Evolutionary conservation across 2,113 vertebrate species (phyloP).

Genomic region (Diphyllodes magnificus): DNA sequence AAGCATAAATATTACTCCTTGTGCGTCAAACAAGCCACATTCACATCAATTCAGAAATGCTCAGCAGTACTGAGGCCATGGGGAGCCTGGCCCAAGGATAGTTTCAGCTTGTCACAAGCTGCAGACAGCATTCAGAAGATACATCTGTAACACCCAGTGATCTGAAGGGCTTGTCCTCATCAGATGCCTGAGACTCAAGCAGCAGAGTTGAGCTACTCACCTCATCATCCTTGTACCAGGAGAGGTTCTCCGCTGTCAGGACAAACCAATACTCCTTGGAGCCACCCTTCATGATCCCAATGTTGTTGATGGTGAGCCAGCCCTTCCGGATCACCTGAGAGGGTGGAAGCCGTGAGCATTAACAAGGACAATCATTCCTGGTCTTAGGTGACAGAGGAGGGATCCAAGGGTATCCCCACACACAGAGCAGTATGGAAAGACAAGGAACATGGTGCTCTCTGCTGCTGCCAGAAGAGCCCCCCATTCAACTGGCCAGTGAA

Average conservation of each 20-base stretch:
- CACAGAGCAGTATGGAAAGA: constrained; percentile 1
- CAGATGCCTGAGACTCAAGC: not conserved
- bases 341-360: not conserved
- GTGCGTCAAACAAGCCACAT: not conserved
- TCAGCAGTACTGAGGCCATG: not conserved
- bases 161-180: not conserved
- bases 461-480: constrained; percentile 43
- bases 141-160: not conserved
- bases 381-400: not conserved
- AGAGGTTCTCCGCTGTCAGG: constrained; percentile 92
- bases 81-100: not conserved
- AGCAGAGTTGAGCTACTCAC: constrained; percentile 67
- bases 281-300: constrained; percentile 98
- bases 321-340: constrained; percentile 97
- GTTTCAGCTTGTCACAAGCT: not conserved
- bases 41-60: not conserved
- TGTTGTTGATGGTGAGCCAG: constrained; percentile 99
- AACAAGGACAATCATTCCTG: not conserved
- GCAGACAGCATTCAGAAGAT: not conserved
- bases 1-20: not conserved
- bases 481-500: not conserved
- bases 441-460: constrained; percentile 26
- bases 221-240: constrained; percentile 99
- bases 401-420: not conserved
- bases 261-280: constrained; percentile 99